A percentile compares a stretch with the other conserved stretches of the same genome.
Evolutionary conservation across 1,140 invertebrate species (phyloP).

Genomic region (Hycleus cichorii): DNA sequence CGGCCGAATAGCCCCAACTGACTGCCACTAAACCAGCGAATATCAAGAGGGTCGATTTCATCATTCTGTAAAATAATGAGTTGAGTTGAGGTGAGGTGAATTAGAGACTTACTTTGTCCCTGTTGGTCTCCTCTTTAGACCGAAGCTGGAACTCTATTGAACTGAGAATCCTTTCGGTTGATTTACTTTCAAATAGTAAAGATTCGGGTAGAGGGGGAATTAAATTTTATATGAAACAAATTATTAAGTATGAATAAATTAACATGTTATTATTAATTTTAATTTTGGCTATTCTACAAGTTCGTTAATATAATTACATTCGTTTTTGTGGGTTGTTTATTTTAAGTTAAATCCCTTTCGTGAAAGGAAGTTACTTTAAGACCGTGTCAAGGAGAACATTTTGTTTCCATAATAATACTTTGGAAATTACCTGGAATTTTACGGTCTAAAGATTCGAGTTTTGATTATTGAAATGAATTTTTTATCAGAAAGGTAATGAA

Average conservation of each 20-base stretch:
- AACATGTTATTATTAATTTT: constrained; percentile 4
- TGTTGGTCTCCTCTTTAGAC: constrained; percentile 11
- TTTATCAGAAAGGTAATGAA: background rate
- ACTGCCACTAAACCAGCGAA: constrained; percentile 14
- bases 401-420: background rate
- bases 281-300: constrained; percentile 1
- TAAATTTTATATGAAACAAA: constrained; percentile 7
- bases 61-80: background rate
- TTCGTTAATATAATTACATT: background rate
- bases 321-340: background rate
- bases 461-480: too few relatives aligned
- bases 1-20: constrained; percentile 29
- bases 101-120: too few relatives aligned
- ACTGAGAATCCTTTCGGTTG: constrained; percentile 3
- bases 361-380: constrained; percentile 4
- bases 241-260: background rate
- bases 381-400: constrained; percentile 5
- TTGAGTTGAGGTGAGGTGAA: background rate
- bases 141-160: constrained; percentile 9
- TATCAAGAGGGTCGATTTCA: constrained; percentile 3
- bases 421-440: background rate
- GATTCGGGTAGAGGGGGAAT: constrained; percentile 1
- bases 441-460: background rate
- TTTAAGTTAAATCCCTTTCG: background rate
- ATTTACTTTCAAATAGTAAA: constrained; percentile 11